Evolutionary conservation across 2,113 vertebrate species (phyloP), one percentile per base, ranked within the genome.

Genomic region (Hiodon tergisus): DNA sequence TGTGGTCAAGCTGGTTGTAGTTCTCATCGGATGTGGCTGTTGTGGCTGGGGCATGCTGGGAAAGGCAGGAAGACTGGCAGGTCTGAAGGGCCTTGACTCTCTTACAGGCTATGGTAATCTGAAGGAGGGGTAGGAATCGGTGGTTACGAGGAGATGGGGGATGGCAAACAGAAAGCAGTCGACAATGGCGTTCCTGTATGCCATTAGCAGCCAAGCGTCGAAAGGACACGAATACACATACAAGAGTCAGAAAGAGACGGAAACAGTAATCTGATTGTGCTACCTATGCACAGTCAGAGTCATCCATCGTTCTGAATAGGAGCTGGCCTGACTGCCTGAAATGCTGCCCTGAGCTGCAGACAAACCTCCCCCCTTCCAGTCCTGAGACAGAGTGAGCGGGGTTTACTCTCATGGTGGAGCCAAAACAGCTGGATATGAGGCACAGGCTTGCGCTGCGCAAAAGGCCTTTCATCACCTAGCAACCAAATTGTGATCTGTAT

Each of bases 91-190:
- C 7, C 31, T 66, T 17, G 31, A 66, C 31, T 48, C 63, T 66
- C 63, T 46, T 66, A 11, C 63, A 66, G 63, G 63, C 63, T 46
- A 66, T 16, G 16, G 63, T 66, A 11, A 66, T 46, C 63, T 66
- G 63, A 10, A 57, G 5, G 10, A 2, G 63, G 31, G 31, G 31
- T 0, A 2, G 31, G 31, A 31, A 31, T 31, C 31, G 31, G 31
- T 31, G 31, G 31, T 31, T 31, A 31, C 31, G 31, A 31, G 31
- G 31, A 31, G 31, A 31, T 31, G 31, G 31, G 31, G 31, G 31
- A 31, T 31, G 31, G 11, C 63, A 48, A 47, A 66, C 9, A 66
- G 4, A 66, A 3, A 46, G 1, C 11, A 66, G 46, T 66, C 16
- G 3, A 17, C 5, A 65, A 7, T 31, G 17, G 17, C 62, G 2